Evolutionary conservation across 2,888 invertebrate genomes (phyloP).

Genomic region (Pollenia angustigena): DNA sequence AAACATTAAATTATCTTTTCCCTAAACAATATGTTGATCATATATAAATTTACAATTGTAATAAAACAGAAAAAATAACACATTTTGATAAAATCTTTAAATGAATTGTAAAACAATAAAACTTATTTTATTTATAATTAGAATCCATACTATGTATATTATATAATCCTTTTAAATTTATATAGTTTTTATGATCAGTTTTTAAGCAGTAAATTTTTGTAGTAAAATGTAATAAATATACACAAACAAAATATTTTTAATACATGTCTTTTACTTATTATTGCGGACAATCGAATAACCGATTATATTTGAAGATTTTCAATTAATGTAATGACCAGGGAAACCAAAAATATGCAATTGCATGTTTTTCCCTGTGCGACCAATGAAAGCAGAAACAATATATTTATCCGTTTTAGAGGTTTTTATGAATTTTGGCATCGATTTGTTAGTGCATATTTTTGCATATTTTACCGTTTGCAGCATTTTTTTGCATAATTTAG

Average conservation of each 20-base stretch:
- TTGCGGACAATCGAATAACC: not conserved
- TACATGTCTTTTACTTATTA: conserved; percentile 25
- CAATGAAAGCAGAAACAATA: no score
- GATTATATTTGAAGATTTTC: not conserved
- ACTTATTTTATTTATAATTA: conserved; percentile 53
- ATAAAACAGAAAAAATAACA: conserved; percentile 2
- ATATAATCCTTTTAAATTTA: conserved; percentile 39
- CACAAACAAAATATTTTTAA: conserved; percentile 53
- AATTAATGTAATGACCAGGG: no score
- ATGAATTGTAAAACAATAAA: conserved; percentile 49
- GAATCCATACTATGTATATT: conserved; percentile 32
- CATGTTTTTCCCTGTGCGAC: no score
- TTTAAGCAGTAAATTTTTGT: conserved; percentile 62
- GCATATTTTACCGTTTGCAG: no score
- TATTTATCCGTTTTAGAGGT: no score
- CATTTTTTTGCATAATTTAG: no score
- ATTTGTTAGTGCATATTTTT: no score
- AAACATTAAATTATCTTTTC: conserved; percentile 30
- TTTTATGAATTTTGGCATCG: no score
- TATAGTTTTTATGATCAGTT: conserved; percentile 39
- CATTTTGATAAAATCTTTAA: not conserved
- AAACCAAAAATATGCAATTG: no score
- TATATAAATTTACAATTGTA: not conserved
- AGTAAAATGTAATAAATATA: conserved; percentile 68
- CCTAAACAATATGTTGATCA: conserved; percentile 36